A percentile compares a stretch with the other conserved stretches of the same genome.
Evolutionary conservation across 2,888 invertebrate species (phyloP).

Genomic region (Timema podura): DNA sequence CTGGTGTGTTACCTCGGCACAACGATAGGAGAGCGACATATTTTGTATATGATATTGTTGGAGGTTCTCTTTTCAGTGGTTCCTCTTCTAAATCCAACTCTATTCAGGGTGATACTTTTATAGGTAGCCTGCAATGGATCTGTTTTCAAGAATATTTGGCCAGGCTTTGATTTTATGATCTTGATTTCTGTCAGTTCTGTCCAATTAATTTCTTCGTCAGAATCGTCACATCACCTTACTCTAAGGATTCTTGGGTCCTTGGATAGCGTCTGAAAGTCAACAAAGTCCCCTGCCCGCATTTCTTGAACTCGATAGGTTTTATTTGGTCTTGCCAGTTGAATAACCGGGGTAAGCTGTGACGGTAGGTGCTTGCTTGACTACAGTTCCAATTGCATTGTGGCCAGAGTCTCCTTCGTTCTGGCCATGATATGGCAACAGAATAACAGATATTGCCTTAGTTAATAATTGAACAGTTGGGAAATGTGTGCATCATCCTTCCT

Average conservation of each 20-base stretch:
- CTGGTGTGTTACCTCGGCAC: neutral
- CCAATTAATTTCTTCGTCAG: neutral
- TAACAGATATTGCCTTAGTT: neutral
- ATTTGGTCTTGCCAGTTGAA: neutral
- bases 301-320: neutral
- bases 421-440: neutral
- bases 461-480: neutral
- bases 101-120: neutral
- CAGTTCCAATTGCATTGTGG: neutral
- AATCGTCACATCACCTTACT: neutral
- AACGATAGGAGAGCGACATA: neutral
- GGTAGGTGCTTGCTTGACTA: neutral
- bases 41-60: neutral
- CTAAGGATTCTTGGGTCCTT: neutral
- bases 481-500: neutral
- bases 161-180: too few relatives aligned
- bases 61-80: neutral
- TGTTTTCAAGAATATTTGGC: neutral
- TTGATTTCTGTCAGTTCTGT: neutral
- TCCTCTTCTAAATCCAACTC: neutral
- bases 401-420: constrained; percentile 2
- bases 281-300: neutral
- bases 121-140: neutral
- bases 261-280: neutral
- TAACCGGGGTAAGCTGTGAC: neutral